Evolutionary conservation across 2,113 vertebrate genomes (phyloP).

Genomic region (Chamaea fasciata): DNA sequence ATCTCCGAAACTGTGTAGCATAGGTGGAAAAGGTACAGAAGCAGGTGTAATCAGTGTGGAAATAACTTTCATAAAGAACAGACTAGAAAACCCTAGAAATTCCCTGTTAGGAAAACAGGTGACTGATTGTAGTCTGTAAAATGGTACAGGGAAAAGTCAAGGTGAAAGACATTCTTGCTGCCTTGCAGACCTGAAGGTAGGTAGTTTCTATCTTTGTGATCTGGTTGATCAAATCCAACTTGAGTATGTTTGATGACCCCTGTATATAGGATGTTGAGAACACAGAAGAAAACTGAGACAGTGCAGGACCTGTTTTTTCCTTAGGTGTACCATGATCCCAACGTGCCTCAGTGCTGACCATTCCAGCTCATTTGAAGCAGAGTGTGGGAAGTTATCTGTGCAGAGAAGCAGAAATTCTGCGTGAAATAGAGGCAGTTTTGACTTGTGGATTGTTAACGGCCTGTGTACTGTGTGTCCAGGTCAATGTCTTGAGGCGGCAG

Average conservation of each 20-base stretch:
- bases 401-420: background rate
- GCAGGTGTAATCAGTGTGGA: background rate
- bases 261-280: background rate
- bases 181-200: background rate
- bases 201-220: background rate
- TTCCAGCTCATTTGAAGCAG: background rate
- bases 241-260: background rate
- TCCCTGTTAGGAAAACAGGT: background rate
- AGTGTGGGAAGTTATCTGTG: background rate
- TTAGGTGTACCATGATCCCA: accelerated
- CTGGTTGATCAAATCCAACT: background rate
- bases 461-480: conserved; percentile 48
- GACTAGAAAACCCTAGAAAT: background rate
- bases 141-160: background rate
- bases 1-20: background rate
- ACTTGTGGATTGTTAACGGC: background rate
- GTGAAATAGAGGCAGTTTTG: background rate
- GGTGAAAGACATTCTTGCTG: background rate
- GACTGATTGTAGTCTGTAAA: background rate
- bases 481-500: conserved; percentile 82
- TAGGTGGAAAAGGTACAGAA: background rate
- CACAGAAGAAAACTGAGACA: background rate
- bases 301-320: background rate
- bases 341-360: background rate
- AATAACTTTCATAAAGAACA: background rate